Conservation (phyloP, 2,797 vertebrate genomes). For the Diplodus sargus region DNA sequence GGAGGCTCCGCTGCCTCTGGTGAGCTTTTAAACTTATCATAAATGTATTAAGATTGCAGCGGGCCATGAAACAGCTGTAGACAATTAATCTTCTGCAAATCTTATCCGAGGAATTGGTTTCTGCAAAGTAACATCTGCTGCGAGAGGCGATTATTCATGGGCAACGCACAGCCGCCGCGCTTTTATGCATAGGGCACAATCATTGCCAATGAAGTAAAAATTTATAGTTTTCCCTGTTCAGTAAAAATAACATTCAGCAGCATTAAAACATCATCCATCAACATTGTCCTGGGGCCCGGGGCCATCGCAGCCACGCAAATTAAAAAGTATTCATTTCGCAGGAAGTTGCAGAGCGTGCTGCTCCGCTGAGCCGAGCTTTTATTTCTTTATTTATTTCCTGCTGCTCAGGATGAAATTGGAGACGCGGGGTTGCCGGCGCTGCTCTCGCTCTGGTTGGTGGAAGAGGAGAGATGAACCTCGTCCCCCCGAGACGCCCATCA, state of each 20-base stretch:
- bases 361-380: constrained; percentile 82
- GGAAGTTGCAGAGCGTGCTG: constrained; percentile 89
- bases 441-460: constrained; percentile 77
- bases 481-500: constrained; percentile 80
- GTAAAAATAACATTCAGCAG: constrained; percentile 99
- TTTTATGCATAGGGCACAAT: constrained; percentile 95
- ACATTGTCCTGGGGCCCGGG: constrained; percentile 91
- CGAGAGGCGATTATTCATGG: constrained; percentile 95
- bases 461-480: constrained; percentile 78
- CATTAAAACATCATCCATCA: constrained; percentile 99
- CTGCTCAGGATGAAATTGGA: constrained; percentile 82
- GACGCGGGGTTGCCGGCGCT: constrained; percentile 81
- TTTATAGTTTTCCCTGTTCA: constrained; percentile 99
- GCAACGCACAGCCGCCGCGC: constrained; percentile 87
- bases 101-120: constrained; percentile 98
- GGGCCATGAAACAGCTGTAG: constrained; percentile 99
- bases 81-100: constrained; percentile 99
- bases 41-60: constrained; percentile 99
- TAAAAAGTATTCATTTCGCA: constrained; percentile 97
- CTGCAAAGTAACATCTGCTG: constrained; percentile 96
- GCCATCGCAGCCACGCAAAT: constrained; percentile 91
- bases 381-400: constrained; percentile 53
- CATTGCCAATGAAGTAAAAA: constrained; percentile 98
- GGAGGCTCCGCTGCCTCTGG: constrained; percentile 91
- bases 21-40: constrained; percentile 99